Base-by-base conservation (phyloP, 2,113 vertebrate species). In the Pangasianodon hypophthalmus region DNA sequence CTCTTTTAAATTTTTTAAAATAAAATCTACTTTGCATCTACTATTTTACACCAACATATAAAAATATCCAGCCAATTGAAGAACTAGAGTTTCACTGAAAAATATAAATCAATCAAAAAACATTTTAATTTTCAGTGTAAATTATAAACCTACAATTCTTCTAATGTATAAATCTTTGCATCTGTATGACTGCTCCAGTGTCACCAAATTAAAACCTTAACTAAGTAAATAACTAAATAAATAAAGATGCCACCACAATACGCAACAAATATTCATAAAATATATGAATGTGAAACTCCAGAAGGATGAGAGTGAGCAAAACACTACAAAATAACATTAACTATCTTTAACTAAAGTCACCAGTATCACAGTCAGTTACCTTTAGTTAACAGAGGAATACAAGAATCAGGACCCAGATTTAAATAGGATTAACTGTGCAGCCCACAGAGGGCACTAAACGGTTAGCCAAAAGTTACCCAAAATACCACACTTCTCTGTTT, bases 361-460 rank as follows among this genome's bases (percentile, higher is more conserved):
- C 14, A 75, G 37, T 41, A 19, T 75, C 6, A 41, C 71, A 77
- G 21, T 75, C 37, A 1, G 9, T n/a, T n/a, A 10, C 6, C 13
- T 64, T n/a, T 1, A 64, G 26, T 29, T 7, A n/a, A 54, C 5
- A 54, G 48, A 48, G 4, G 11, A n/a, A 26, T 5, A 80, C 9
- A 14, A 24, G 13, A 16, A 80, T 26, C 46, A 80, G 44, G 41
- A 48, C 13, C 0, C 46, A 81, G 10, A 82, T 54, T 82, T 21
- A 19, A 75, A 75, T 44, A 2, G 3, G 71, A 75, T 44, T 14
- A 32, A 44, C 9, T 19, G 18, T 44, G 37, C 54, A 62, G 82
- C 82, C 82, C 56, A 62, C 82, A 84, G 82, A 44, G 56, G 82
- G 82, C 82, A 62, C 82, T 84, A 62, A 24, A 84, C 82, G 14